These are phyloP conservation scores for Galagoides demidoff DNA, from an alignment of 2,797 vertebrate species.

Conservation along the genomic window DNA sequence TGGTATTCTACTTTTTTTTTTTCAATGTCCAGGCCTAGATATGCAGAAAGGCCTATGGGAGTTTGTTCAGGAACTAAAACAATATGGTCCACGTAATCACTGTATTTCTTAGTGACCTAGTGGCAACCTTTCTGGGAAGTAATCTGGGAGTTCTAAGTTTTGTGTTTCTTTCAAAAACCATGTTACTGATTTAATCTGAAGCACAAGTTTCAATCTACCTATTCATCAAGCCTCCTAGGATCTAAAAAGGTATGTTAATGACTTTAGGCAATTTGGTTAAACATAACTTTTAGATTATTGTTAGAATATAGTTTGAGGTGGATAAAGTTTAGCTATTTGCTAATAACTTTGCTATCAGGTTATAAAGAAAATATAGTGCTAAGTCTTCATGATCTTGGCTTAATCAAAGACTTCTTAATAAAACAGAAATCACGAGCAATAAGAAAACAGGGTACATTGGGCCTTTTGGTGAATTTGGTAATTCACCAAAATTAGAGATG, in stretches of 20 bases:
- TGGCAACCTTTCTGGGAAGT: neutral
- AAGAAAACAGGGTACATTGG: neutral
- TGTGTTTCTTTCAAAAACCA: neutral
- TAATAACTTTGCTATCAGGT: neutral
- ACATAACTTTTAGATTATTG: neutral
- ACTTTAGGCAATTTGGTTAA: neutral
- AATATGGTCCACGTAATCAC: neutral
- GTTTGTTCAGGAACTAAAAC: neutral
- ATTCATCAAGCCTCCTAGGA: neutral
- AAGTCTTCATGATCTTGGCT: neutral
- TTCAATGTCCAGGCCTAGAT: neutral
- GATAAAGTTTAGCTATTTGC: neutral
- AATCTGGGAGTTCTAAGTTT: neutral
- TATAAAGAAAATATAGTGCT: neutral
- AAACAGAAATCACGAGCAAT: neutral
- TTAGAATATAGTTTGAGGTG: neutral
- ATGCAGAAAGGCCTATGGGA: neutral
- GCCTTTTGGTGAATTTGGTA: too few relatives aligned
- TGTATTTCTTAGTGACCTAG: neutral
- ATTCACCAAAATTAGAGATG: neutral
- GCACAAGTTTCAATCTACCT: neutral
- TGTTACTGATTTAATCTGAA: neutral
- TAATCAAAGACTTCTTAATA: neutral
- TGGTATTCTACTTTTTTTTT: neutral
- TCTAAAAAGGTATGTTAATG: neutral